Percentiles rank a stretch among this genome's conserved stretches.
Evolutionary conservation across 1,140 invertebrate species (phyloP).

Genomic region (Atta texana): DNA sequence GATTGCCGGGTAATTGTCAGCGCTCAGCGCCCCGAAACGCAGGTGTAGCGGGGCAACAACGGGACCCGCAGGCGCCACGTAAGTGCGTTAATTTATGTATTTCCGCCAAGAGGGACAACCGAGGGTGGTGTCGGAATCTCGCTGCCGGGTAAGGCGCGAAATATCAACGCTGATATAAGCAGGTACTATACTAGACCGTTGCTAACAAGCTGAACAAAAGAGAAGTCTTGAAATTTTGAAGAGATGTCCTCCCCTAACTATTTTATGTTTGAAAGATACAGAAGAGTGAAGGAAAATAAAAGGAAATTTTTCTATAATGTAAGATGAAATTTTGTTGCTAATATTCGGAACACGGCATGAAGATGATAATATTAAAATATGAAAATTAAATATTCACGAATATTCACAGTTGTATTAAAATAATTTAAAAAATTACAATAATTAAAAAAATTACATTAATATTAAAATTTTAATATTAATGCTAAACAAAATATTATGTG

Average conservation of each 20-base stretch:
- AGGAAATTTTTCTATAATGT: background rate
- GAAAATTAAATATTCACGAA: too few relatives aligned
- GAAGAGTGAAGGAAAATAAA: background rate
- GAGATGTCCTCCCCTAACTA: background rate
- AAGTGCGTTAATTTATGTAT: constrained; percentile 83
- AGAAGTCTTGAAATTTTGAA: background rate
- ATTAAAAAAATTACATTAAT: too few relatives aligned
- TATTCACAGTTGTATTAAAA: too few relatives aligned
- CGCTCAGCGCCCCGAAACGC: constrained; percentile 82
- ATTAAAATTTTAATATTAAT: too few relatives aligned
- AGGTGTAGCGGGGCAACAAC: constrained; percentile 80
- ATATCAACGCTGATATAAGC: constrained; percentile 47
- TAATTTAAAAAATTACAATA: too few relatives aligned
- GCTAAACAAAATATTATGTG: background rate
- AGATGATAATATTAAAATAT: background rate
- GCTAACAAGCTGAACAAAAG: constrained; percentile 49
- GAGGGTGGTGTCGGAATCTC: constrained; percentile 37
- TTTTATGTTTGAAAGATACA: background rate
- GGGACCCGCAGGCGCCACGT: constrained; percentile 78
- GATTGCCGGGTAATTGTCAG: constrained; percentile 85
- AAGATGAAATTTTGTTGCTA: background rate
- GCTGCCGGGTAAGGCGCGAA: constrained; percentile 59
- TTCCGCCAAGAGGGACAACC: constrained; percentile 66
- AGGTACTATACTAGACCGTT: constrained; percentile 42
- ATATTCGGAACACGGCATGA: background rate